phyloP scores from a whole-genome alignment of 2,888 invertebrate genomes.

The Apamea monoglypha region DNA sequence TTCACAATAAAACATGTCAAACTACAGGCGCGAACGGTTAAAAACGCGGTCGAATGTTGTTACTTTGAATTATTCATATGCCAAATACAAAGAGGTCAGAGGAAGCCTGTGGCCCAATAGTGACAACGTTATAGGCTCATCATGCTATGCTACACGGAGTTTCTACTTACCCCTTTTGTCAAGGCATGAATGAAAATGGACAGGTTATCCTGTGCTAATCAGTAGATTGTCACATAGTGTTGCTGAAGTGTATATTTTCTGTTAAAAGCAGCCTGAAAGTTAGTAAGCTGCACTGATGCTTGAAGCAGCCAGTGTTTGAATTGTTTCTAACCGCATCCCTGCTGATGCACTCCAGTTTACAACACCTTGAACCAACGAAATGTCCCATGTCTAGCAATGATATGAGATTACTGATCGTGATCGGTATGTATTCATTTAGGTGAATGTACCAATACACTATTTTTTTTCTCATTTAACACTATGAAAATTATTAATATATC shows the following conservation, averaged over 20 bases:
- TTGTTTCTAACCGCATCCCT: slow-evolving; percentile 47
- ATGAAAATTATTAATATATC: neutral
- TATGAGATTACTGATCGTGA: slow-evolving; percentile 26
- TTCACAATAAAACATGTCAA: neutral
- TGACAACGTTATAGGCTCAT: neutral
- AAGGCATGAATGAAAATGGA: neutral
- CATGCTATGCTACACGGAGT: neutral
- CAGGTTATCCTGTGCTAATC: neutral
- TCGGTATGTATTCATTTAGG: slow-evolving; percentile 52
- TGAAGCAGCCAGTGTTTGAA: slow-evolving; percentile 42
- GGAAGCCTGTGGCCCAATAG: neutral
- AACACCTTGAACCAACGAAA: slow-evolving; percentile 32
- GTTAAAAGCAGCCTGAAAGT: slow-evolving; percentile 60
- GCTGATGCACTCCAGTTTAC: slow-evolving; percentile 40
- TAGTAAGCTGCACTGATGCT: slow-evolving; percentile 51
- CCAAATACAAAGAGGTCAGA: neutral
- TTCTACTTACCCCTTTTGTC: neutral
- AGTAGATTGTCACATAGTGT: slow-evolving; percentile 14
- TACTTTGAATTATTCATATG: neutral
- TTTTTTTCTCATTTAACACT: slow-evolving; percentile 19
- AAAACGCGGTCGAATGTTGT: neutral
- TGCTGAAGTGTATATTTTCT: slow-evolving; percentile 57
- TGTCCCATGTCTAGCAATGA: slow-evolving; percentile 17
- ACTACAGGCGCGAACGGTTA: neutral
- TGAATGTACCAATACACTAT: slow-evolving; percentile 48